Percentiles rank a stretch among this genome's conserved stretches.
Evolutionary conservation across 2,113 vertebrate species (phyloP).

Genomic region (Rana temporaria): DNA sequence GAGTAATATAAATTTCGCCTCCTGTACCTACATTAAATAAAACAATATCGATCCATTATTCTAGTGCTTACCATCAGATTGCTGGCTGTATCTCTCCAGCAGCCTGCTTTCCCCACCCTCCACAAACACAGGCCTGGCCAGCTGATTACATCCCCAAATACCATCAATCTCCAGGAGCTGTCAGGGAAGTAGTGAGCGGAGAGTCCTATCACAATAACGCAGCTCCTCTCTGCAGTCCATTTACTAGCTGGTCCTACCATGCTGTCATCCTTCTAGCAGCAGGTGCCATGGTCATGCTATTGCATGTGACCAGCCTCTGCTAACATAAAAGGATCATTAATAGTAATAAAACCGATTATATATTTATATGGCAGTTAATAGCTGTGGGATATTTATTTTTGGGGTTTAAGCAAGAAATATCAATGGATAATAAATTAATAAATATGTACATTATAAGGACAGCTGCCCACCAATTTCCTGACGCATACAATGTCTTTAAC

Average conservation of each 20-base stretch:
- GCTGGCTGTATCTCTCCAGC: conserved; percentile 5
- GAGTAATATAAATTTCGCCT: background rate
- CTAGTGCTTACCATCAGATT: conserved; percentile 17
- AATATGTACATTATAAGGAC: too few relatives aligned
- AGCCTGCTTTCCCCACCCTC: conserved; percentile 16
- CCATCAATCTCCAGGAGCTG: conserved; percentile 28
- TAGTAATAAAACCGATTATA: too few relatives aligned
- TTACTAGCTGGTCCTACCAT: background rate
- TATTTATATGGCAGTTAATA: too few relatives aligned
- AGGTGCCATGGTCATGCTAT: too few relatives aligned
- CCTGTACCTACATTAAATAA: conserved; percentile 22
- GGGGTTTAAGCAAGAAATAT: too few relatives aligned
- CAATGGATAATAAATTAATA: too few relatives aligned
- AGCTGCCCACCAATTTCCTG: too few relatives aligned
- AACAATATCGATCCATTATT: conserved; percentile 10
- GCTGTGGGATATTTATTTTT: too few relatives aligned
- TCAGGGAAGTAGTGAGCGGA: background rate
- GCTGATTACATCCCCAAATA: conserved; percentile 43
- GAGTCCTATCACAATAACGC: background rate
- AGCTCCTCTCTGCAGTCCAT: background rate
- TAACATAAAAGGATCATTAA: too few relatives aligned
- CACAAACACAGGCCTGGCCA: conserved; percentile 35
- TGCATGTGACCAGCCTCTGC: too few relatives aligned
- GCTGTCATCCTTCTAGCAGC: too few relatives aligned
- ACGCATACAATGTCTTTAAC: too few relatives aligned